Base-by-base conservation (phyloP, 1,140 invertebrate species). In the Drosophila nikananu region DNA sequence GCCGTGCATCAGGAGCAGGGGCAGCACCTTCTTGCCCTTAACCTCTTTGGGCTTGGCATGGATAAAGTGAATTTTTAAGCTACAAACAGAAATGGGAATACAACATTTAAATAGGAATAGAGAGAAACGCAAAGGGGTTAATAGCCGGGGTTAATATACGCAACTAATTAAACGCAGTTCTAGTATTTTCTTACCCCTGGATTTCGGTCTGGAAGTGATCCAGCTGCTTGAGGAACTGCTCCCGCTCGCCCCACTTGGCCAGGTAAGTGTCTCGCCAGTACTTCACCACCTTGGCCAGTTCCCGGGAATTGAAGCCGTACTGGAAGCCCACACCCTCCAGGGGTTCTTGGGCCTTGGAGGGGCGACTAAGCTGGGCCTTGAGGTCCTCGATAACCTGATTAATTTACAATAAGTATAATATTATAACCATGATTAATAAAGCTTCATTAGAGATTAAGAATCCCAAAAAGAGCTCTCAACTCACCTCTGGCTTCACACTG, bases 1-100 rank as follows among this genome's bases (percentile, higher is more conserved):
- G 17, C 98, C 98, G 86, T 99, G 97, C 6, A 97, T 80, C 2
- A 99, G 25, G 1, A 98, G 82, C 23, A 98, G 48, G 0, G 97
- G 97, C 5, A 96, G 73, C 1, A 97, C 94, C 94, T 93, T 95
- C 74, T 93, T 94, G 7, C 86, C 91, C 15, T 87, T 61, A 3
- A 63, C 58, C 32, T 94, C 90, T 30, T 67, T 71, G n/a, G 87
- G 81, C 77, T 95, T 96, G 0, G 94, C 94, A 70, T 95, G 95
- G 21, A 97, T 94, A 77, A 95, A 97, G 91, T 97, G 97, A 52
- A 98, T 95, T 66, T 97, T 94, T 3, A 98, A 93, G 7, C 96
- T 93, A 93, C 10, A 82, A 76, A 59, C 67, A 80, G 23, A 23
- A 71, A 59, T 70, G 78, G 23, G 9, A 13, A 35, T 35, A 5